Percentiles rank a stretch among this genome's conserved stretches.
These are phyloP conservation scores for Chaetodon trifascialis DNA, from an alignment of 2,113 vertebrate genomes.

Conservation along the genomic window DNA sequence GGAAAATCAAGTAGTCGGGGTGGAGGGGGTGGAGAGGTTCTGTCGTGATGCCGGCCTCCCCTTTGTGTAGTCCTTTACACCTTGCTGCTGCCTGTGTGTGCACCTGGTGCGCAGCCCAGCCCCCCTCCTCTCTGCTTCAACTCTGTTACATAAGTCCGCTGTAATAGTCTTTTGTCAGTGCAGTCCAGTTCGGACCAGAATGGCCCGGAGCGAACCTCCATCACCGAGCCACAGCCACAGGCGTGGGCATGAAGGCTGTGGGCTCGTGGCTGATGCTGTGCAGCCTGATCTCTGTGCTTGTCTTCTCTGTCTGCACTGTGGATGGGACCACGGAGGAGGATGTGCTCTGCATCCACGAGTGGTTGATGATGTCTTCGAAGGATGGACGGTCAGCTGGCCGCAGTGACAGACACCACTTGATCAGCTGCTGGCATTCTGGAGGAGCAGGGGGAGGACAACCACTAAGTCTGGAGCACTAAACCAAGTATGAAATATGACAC, in stretches of 20 bases:
- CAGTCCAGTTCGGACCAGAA: slow-evolving; percentile 20
- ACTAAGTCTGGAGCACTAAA: slow-evolving; percentile 13
- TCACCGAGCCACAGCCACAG: slow-evolving; percentile 77
- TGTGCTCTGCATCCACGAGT: slow-evolving; percentile 92
- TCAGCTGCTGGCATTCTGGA: slow-evolving; percentile 94
- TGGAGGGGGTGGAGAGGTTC: background rate
- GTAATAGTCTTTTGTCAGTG: slow-evolving; percentile 44
- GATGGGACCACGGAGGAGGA: slow-evolving; percentile 71
- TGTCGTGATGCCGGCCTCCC: background rate
- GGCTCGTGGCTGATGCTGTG: slow-evolving; percentile 90
- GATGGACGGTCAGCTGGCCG: slow-evolving; percentile 92
- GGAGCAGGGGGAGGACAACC: background rate
- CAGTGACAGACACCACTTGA: slow-evolving; percentile 91
- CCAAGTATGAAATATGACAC: background rate
- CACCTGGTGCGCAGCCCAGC: background rate
- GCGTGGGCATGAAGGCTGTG: slow-evolving; percentile 63
- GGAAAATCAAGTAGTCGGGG: slow-evolving; percentile 38
- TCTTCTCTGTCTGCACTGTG: slow-evolving; percentile 73
- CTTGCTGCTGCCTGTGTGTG: background rate
- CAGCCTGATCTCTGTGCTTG: slow-evolving; percentile 87
- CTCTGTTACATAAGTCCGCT: slow-evolving; percentile 49
- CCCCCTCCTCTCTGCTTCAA: slow-evolving; percentile 30
- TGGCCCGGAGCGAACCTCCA: background rate
- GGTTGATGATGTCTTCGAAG: slow-evolving; percentile 94
- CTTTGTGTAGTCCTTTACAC: slow-evolving; percentile 4